Evolutionary conservation across 2,113 vertebrate genomes (phyloP).

Genomic region (Anthoscopus minutus): DNA sequence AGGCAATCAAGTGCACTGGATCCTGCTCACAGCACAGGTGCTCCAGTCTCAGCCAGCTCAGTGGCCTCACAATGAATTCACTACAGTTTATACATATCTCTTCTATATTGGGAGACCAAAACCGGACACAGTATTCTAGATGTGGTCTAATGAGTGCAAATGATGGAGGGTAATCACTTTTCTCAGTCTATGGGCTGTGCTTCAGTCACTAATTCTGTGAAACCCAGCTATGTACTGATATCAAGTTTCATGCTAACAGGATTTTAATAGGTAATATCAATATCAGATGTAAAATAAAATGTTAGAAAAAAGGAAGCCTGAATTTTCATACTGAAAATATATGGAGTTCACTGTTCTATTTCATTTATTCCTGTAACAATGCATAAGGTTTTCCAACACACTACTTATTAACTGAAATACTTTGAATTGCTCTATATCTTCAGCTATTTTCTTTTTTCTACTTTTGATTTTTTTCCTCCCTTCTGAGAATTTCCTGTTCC

Average conservation of each 20-base stretch:
- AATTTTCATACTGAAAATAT: background rate
- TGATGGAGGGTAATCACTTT: background rate
- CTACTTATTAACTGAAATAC: background rate
- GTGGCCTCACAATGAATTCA: background rate
- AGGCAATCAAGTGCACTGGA: background rate
- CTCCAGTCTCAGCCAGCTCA: background rate
- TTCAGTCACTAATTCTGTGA: background rate
- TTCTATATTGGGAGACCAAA: background rate
- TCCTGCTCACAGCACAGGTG: background rate
- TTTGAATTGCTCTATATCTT: background rate
- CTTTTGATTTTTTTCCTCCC: accelerated
- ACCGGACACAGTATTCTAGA: background rate
- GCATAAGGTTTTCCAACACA: background rate
- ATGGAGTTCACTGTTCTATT: background rate
- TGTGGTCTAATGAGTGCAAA: background rate
- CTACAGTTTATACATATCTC: background rate
- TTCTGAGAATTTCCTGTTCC: background rate
- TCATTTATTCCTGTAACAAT: background rate
- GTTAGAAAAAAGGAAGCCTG: background rate
- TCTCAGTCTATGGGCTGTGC: background rate
- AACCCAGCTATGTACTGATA: background rate
- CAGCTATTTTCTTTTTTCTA: background rate
- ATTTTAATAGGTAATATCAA: background rate
- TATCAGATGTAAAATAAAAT: background rate
- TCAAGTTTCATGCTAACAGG: background rate